Base-by-base conservation (phyloP, 2,888 invertebrate species). In the Parapristionchus giblindavisi region DNA sequence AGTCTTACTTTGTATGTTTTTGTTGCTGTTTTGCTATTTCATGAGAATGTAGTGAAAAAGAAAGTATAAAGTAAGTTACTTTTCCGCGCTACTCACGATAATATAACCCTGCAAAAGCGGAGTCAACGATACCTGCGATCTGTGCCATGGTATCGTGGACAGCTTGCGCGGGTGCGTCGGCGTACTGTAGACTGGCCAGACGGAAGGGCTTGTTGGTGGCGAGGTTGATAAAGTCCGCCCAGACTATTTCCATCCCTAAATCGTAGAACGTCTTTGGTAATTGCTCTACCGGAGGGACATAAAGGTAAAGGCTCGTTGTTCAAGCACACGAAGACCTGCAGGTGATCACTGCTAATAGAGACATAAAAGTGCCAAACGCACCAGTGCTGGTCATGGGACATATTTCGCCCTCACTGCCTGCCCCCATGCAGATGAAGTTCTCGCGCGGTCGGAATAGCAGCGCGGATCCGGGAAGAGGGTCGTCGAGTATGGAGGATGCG, bases 401-500 rank as follows among this genome's bases (percentile, higher is more conserved):
- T 0, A 63, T 63, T 3, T 63, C 63, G 14, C 63, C 63, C 14
- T 66, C 66, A 1, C 34, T 51, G 5, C 66, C 66, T 17, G 66
- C 66, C 21, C 66, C 66, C 3, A 36, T 66, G 51, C 66, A 66
- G 17, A 51, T 24, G 51, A 66, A 66, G 38, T 66, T 32, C 11
- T 48, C 51, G 1, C 66, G 32, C 14, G 66, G 66, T n/a, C 66
- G 48, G 21, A 66, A 66, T 6, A 66, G 66, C 32, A 66, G 66
- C 6, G 66, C 66, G 6, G 66, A 66, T 3, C 66, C 66, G 38
- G 66, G 66, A 21, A 66, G 66, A 66, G 66, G 66, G 34, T 66
- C 66, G 34, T 66, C 51, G n/a, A 66, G n/a, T 21, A 66, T 66
- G 4, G 48, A 66, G n/a, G 66, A 66, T 3, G 66, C 48, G n/a